Conservation (phyloP, 2,888 invertebrate species). For the Listrodromus nycthemerus region DNA sequence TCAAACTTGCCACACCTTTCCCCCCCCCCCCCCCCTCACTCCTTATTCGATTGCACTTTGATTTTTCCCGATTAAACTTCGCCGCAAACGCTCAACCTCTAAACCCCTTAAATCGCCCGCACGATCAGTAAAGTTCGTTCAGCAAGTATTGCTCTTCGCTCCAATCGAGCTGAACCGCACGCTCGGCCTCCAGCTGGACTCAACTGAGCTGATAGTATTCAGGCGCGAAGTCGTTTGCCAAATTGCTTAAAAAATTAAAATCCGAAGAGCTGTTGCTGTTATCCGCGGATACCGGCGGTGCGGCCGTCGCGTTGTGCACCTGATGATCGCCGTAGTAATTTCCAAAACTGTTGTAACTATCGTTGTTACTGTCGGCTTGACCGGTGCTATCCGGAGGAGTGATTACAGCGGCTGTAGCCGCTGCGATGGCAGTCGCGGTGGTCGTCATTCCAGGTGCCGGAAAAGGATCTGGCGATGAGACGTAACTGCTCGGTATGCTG, state of each 20-base stretch:
- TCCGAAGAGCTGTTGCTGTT: constrained; percentile 97
- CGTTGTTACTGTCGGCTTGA: constrained; percentile 87
- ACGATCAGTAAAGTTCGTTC: constrained; percentile 79
- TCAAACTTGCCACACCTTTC: constrained; percentile 40
- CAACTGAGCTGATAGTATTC: constrained; percentile 94
- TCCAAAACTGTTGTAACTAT: constrained; percentile 89
- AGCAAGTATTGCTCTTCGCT: constrained; percentile 82
- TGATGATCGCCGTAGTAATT: constrained; percentile 87
- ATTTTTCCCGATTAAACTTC: constrained; percentile 46
- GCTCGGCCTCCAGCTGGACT: constrained; percentile 81
- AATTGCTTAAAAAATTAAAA: constrained; percentile 96
- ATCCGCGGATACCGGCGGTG: constrained; percentile 87
- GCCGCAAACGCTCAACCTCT: not conserved
- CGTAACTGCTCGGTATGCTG: constrained; percentile 84
- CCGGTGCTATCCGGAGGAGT: constrained; percentile 86
- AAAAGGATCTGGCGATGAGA: constrained; percentile 84
- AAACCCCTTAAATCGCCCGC: not conserved
- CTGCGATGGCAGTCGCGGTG: constrained; percentile 84
- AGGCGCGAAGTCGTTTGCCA: constrained; percentile 96
- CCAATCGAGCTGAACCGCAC: constrained; percentile 80
- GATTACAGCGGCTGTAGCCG: constrained; percentile 86
- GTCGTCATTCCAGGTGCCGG: constrained; percentile 85
- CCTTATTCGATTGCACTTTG: constrained; percentile 64
- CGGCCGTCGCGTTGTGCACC: constrained; percentile 85
- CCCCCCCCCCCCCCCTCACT: constrained; percentile 15